Evolutionary conservation across 1,140 invertebrate species (phyloP), one percentile per base, ranked within the genome.

Genomic region (Drosophila ananassae): DNA sequence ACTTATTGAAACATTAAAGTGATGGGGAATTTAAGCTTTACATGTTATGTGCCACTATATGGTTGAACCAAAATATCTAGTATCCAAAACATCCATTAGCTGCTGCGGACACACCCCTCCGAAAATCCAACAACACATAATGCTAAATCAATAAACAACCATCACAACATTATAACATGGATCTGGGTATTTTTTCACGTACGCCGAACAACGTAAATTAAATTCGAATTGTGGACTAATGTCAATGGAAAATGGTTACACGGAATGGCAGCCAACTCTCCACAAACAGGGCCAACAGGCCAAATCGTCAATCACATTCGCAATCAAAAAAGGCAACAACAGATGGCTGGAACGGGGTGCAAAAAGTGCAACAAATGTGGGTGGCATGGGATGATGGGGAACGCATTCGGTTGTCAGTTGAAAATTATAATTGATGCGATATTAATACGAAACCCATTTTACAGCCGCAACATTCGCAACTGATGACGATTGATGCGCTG

Each of bases 401-500:
- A 74, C 63, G 75, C 59, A 85, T 82, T 72, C 75, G 82, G 62
- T 62, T 84, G 82, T 87, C 78, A 72, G 62, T 68, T 69, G 74
- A 61, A 85, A 85, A 87, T 85, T 85, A 85, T 85, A 85, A 85
- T 85, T 85, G 82, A 85, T 85, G 82, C 74, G 82, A 87, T 85
- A 87, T 80, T 85, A 85, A 85, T 85, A 82, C 82, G 78, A 64
- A 63, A 69, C 32, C 51, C 69, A 73, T 57, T 50, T 57, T 37
- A 60, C 47, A 66, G 48, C 46, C 62, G 56, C 61, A 54, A 41
- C 50, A 60, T 61, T 77, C 63, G 50, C 68, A 53, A 53, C 75
- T 85, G 82, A 87, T 87, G 82, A 87, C 79, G 82, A 82, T 85
- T 85, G 82, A 85, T 85, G 82, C 61, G 78, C 24, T 87, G 82